phyloP scores from a whole-genome alignment of 2,113 vertebrate species.

The Cervus canadensis region DNA sequence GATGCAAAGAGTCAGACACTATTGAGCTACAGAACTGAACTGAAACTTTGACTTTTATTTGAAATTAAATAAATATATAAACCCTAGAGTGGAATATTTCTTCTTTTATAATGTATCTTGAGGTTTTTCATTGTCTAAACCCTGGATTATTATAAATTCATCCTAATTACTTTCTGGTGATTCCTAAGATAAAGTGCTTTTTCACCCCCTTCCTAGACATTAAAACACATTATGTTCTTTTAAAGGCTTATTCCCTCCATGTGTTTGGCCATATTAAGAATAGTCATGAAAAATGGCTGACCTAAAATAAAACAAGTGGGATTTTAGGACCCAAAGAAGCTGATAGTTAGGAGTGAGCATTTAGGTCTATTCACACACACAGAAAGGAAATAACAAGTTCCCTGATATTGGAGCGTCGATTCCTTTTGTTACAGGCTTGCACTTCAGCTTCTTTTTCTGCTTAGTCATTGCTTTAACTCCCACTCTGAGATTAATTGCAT shows the following conservation, averaged over 20 bases:
- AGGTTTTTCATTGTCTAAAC: neutral
- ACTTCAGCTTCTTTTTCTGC: slow-evolving; percentile 52
- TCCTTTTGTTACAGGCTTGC: slow-evolving; percentile 1
- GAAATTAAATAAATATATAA: neutral
- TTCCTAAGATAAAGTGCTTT: neutral
- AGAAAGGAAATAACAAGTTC: slow-evolving; percentile 20
- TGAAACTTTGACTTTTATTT: neutral
- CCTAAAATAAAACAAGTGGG: neutral
- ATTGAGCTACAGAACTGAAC: neutral
- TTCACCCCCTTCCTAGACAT: neutral
- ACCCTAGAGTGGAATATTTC: neutral
- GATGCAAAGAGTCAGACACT: neutral
- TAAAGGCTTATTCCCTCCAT: neutral
- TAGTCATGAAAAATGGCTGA: neutral
- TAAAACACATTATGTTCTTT: neutral
- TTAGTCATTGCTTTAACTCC: slow-evolving; percentile 64
- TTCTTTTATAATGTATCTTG: neutral
- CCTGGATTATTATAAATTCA: neutral
- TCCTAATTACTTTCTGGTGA: slow-evolving; percentile 7
- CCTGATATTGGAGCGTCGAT: neutral
- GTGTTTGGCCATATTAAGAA: neutral
- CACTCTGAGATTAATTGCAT: slow-evolving; percentile 55
- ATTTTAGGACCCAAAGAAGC: neutral
- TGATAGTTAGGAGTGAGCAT: neutral
- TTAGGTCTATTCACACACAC: neutral